Base-by-base conservation (phyloP, 2,888 invertebrate genomes). In the Campopleginae sp. region DNA sequence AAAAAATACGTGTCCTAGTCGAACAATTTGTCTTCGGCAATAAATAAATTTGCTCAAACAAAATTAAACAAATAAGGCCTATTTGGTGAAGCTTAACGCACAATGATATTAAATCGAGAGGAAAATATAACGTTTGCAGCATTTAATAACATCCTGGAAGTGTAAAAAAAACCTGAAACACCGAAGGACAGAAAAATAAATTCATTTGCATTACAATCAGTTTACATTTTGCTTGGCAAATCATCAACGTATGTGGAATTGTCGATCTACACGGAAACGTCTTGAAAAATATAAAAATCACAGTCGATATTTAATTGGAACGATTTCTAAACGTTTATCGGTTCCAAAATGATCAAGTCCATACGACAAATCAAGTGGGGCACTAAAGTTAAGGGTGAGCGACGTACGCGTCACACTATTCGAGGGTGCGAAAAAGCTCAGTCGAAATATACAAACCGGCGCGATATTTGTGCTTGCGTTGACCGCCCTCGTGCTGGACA, bases 401-500 rank as follows among this genome's bases (percentile, higher is more conserved):
- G 74, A 58, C 51, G 33, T 58, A 58, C 58, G 61, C 80, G 65
- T 76, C 63, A 46, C 76, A 84, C 66, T 70, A 76, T 77, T 84
- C 61, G 66, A 80, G 77, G 77, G 77, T 80, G 84, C 77, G 80
- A 80, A 77, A 84, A 54, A 54, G 70, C 83, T 63, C 44, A 27
- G 38, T 65, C 54, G 65, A 84, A 80, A 80, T 80, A 46, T 71
- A 66, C 27, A 66, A 38, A 17, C 42, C 44, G 74, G 65, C 38
- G 65, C 48, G 42, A 48, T 61, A 42, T 58, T 70, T 33, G 86
- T 84, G 86, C 84, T 87, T 54, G 38, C 71, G 72, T 38, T 74
- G 72, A 80, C 71, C 79, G 17, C 27, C 48, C 71, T 77, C 54
- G 75, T 33, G 65, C 63, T 54, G 86, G 89, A 90, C 89, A 88